Percentiles rank a stretch among this genome's conserved stretches.
Conservation (phyloP, 2,113 vertebrate species). For the Crotophaga sulcirostris region DNA sequence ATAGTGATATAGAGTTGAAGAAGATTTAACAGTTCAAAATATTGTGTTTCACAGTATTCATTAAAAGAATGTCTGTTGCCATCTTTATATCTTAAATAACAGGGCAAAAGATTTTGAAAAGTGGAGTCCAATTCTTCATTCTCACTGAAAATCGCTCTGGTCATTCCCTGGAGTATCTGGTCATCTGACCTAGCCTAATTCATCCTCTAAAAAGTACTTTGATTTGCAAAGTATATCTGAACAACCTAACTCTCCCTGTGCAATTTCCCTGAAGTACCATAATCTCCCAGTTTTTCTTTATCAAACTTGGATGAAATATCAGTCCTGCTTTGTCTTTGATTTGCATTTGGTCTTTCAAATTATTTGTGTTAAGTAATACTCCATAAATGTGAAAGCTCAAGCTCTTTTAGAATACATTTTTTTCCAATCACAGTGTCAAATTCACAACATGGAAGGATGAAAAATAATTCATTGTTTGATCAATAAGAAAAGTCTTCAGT, state of each 20-base stretch:
- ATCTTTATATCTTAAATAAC: background rate
- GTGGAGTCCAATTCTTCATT: background rate
- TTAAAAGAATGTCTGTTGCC: background rate
- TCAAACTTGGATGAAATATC: background rate
- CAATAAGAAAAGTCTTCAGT: background rate
- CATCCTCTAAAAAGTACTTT: background rate
- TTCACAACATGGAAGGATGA: background rate
- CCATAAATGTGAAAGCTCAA: background rate
- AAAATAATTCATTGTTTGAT: background rate
- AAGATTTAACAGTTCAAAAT: background rate
- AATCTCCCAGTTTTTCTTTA: background rate
- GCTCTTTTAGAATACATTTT: accelerated
- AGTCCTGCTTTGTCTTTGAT: background rate
- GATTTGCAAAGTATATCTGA: background rate
- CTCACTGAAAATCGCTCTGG: background rate
- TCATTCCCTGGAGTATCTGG: background rate
- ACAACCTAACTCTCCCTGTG: background rate
- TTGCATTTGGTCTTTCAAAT: background rate
- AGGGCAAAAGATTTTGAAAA: background rate
- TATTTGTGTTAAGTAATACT: background rate
- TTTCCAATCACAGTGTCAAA: background rate
- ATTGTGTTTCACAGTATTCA: background rate
- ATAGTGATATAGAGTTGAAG: background rate
- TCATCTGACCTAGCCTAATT: background rate
- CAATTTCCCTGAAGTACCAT: background rate